phyloP scores from a whole-genome alignment of 2,888 invertebrate genomes.

The Erebia ligea region DNA sequence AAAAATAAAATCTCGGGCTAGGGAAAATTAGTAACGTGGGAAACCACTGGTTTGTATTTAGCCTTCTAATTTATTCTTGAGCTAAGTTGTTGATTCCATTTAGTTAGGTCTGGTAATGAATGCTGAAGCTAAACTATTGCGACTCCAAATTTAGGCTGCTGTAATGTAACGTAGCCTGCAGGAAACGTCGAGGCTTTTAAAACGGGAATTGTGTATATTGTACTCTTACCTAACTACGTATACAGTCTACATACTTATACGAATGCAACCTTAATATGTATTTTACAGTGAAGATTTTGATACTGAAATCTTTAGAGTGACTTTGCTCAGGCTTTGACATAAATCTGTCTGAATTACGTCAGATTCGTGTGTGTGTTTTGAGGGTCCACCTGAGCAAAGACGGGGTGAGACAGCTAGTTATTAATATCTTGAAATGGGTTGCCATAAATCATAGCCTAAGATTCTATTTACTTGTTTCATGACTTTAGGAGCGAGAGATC shows the following conservation, averaged over 20 bases:
- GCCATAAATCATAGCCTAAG: no score
- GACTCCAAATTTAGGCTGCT: constrained; percentile 18
- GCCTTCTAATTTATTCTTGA: constrained; percentile 23
- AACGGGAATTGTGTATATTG: constrained; percentile 10
- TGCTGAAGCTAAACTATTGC: constrained; percentile 18
- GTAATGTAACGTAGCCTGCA: neutral
- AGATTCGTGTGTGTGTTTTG: no score
- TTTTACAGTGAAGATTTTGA: constrained; percentile 1
- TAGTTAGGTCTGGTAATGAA: constrained; percentile 19
- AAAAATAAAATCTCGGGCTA: constrained; percentile 13
- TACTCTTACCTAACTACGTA: constrained; percentile 1
- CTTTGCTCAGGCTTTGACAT: no score
- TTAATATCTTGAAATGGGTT: no score
- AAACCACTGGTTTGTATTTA: constrained; percentile 28
- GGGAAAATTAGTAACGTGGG: constrained; percentile 15
- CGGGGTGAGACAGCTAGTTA: no score
- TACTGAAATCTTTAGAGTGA: no score
- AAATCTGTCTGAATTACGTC: no score
- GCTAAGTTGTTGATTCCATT: constrained; percentile 18
- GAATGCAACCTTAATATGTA: neutral
- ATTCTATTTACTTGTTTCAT: no score
- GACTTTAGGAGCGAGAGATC: no score
- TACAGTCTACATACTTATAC: no score
- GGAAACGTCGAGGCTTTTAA: constrained; percentile 16
- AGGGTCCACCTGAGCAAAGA: no score